phyloP scores from a whole-genome alignment of 2,113 vertebrate genomes.

The Podarcis cretensis region DNA sequence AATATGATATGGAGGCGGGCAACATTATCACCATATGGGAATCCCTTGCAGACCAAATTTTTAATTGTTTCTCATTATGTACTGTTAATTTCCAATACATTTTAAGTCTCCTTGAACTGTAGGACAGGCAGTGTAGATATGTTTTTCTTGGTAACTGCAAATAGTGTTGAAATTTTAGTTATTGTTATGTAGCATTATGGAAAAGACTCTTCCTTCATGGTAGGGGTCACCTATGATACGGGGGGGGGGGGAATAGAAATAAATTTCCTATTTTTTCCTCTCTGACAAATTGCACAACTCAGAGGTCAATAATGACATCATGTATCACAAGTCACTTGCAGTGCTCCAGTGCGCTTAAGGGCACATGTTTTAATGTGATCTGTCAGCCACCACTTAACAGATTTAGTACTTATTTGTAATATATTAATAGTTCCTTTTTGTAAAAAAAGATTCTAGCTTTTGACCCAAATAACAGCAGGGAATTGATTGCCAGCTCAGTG shows the following conservation, averaged over 20 bases:
- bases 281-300: constrained; percentile 58
- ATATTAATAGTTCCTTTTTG: constrained; percentile 67
- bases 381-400: constrained; percentile 63
- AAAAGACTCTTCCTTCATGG: constrained; percentile 7
- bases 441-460: constrained; percentile 54
- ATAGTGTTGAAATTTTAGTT: background rate
- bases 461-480: constrained; percentile 57
- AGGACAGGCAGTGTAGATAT: too few species aligned
- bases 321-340: constrained; percentile 64
- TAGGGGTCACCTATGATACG: background rate
- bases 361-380: constrained; percentile 57
- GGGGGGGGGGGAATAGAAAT: background rate
- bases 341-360: constrained; percentile 52
- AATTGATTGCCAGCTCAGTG: constrained; percentile 66
- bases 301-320: constrained; percentile 67
- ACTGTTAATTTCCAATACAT: too few species aligned
- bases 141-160: background rate
- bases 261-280: constrained; percentile 18
- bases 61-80: too few species aligned
- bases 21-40: too few species aligned
- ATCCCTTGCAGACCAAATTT: too few species aligned
- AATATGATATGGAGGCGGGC: too few species aligned
- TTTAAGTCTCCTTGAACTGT: background rate
- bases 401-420: constrained; percentile 63
- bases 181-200: background rate